These are phyloP conservation scores for Chitala chitala DNA, from an alignment of 2,113 vertebrate genomes.

Conservation along the genomic window DNA sequence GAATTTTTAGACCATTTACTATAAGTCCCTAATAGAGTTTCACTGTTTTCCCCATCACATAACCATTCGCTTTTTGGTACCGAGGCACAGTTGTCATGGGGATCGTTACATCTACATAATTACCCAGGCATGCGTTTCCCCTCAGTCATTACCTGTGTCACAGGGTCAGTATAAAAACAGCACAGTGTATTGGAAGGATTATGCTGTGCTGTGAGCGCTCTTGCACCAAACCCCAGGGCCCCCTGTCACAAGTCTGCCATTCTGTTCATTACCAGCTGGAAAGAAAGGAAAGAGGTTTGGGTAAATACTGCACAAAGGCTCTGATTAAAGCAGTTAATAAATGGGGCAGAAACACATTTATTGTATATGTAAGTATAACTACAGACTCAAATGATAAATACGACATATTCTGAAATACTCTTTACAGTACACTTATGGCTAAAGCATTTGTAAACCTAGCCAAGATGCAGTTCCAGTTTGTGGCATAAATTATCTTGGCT, in stretches of 20 bases:
- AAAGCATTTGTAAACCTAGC: neutral
- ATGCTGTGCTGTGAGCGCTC: neutral
- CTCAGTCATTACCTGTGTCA: neutral
- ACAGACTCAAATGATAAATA: neutral
- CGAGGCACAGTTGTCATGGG: neutral
- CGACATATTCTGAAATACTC: neutral
- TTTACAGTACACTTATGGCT: neutral
- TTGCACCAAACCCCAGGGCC: neutral
- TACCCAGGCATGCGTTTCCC: neutral
- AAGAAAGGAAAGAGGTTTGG: conserved; percentile 39
- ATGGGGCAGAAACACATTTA: conserved; percentile 7
- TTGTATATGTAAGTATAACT: neutral
- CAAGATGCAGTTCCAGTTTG: too few species aligned
- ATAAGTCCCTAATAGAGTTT: neutral
- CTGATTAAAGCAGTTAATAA: conserved; percentile 36
- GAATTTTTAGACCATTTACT: neutral
- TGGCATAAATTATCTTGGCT: neutral
- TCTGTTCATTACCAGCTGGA: conserved; percentile 40
- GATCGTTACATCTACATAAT: neutral
- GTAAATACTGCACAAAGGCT: conserved; percentile 40
- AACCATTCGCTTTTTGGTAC: neutral
- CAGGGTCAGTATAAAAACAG: conserved; percentile 9
- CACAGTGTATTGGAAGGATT: neutral
- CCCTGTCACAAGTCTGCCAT: neutral
- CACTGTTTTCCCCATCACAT: neutral